These are phyloP conservation scores for Stylophora pistillata DNA, from an alignment of 64 coral and sea anemone species.

Conservation along the genomic window DNA sequence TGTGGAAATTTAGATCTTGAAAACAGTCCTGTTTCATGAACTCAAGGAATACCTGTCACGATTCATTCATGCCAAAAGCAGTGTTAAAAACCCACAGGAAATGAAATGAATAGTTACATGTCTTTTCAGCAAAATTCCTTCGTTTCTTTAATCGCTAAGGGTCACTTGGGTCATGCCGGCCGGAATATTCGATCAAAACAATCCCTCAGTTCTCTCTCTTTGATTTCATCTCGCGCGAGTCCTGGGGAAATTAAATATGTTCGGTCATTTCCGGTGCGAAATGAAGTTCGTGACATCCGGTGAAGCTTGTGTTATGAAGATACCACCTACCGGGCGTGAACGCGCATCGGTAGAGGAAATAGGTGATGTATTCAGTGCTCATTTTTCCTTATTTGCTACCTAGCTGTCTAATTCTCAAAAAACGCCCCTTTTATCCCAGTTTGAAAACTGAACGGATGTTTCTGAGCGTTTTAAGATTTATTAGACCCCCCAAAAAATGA, in stretches of 20 bases:
- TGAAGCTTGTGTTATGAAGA: too few species aligned
- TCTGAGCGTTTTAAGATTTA: too few species aligned
- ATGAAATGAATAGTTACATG: slow-evolving; percentile 42
- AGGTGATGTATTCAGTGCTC: too few species aligned
- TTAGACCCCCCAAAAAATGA: too few species aligned
- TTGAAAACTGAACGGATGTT: too few species aligned
- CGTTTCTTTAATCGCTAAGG: slow-evolving; percentile 21
- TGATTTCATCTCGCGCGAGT: not conserved
- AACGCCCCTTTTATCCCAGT: too few species aligned
- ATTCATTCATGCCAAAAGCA: not conserved
- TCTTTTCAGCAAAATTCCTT: slow-evolving; percentile 34
- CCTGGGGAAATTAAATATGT: not conserved
- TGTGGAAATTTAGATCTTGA: not conserved
- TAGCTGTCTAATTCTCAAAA: too few species aligned
- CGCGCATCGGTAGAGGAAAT: too few species aligned
- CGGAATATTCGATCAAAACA: not conserved
- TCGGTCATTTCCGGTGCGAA: too few species aligned
- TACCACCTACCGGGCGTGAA: too few species aligned
- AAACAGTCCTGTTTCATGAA: not conserved
- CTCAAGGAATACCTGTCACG: not conserved
- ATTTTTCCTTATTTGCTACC: too few species aligned
- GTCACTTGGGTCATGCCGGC: slow-evolving; percentile 10
- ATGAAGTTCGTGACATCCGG: too few species aligned
- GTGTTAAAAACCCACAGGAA: not conserved
- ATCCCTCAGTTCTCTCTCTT: not conserved